Evolutionary conservation across 2,888 invertebrate species (phyloP).

Genomic region (Branchellion lobata): DNA sequence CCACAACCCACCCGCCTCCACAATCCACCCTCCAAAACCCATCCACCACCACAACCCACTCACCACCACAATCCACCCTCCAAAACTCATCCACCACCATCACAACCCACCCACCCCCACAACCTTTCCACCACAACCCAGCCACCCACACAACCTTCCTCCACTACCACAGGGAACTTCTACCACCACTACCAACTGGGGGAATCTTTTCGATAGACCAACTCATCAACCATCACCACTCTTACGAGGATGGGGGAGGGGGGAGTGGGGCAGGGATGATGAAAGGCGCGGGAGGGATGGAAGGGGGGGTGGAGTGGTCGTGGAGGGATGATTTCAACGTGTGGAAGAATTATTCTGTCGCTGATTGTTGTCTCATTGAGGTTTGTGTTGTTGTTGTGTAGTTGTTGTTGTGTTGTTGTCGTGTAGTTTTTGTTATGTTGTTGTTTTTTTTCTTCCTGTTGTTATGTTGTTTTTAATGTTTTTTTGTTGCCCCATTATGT

Average conservation of each 20-base stretch:
- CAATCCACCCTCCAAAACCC: background rate
- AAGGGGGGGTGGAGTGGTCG: conserved; percentile 86
- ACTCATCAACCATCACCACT: conserved; percentile 70
- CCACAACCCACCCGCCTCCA: background rate
- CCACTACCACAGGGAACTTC: conserved; percentile 71
- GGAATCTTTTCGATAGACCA: conserved; percentile 92
- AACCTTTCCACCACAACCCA: background rate
- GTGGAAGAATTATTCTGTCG: conserved; percentile 87
- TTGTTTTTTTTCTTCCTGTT: background rate
- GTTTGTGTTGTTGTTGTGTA: conserved; percentile 63
- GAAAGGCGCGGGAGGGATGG: conserved; percentile 65
- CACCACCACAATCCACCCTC: background rate
- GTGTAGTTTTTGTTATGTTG: no score
- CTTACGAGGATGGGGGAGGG: conserved; percentile 97
- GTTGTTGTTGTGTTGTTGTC: no score
- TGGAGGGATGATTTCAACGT: conserved; percentile 91
- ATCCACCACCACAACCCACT: background rate
- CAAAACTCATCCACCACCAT: background rate
- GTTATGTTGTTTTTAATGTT: background rate
- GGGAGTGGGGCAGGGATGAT: conserved; percentile 64
- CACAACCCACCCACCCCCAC: background rate
- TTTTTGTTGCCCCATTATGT: background rate
- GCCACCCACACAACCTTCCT: background rate
- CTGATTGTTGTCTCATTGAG: conserved; percentile 90
- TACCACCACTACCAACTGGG: conserved; percentile 91